These are phyloP conservation scores for Subanguina moxae DNA, from an alignment of 1,140 invertebrate genomes.

Conservation along the genomic window DNA sequence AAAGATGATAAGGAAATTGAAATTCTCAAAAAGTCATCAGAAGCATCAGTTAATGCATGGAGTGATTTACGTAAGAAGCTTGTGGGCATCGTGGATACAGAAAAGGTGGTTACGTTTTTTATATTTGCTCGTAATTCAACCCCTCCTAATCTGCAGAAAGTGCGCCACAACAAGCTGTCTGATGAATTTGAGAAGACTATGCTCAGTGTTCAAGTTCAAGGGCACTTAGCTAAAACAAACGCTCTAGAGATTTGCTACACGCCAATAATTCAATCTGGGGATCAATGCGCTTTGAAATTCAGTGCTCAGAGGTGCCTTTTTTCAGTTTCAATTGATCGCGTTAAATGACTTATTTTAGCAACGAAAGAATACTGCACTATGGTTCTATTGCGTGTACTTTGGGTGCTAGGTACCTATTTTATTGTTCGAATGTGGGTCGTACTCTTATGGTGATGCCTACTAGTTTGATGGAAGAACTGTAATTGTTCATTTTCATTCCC, in stretches of 20 bases:
- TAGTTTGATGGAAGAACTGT: constrained; percentile 69
- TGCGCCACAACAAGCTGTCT: constrained; percentile 83
- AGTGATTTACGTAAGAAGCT: constrained; percentile 92
- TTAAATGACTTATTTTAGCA: constrained; percentile 68
- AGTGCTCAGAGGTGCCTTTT: constrained; percentile 68
- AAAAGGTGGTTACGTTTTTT: no score
- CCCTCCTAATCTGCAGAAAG: constrained; percentile 75
- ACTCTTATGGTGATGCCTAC: constrained; percentile 95
- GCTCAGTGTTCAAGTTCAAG: constrained; percentile 73
- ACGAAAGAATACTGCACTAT: constrained; percentile 90
- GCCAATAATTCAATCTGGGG: constrained; percentile 95
- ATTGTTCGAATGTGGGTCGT: constrained; percentile 95
- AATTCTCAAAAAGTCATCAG: constrained; percentile 86
- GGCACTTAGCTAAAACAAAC: constrained; percentile 81
- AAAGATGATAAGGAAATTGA: constrained; percentile 90
- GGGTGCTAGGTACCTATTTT: constrained; percentile 89
- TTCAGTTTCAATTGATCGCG: no score
- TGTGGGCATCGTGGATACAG: constrained; percentile 96
- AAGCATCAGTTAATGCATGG: constrained; percentile 88
- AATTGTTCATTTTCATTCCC: neutral
- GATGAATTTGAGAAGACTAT: constrained; percentile 87
- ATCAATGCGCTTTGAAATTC: constrained; percentile 93
- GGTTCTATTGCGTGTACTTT: constrained; percentile 90
- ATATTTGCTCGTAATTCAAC: constrained; percentile 19
- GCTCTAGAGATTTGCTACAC: constrained; percentile 95